A percentile compares a stretch with the other conserved stretches of the same genome.
Evolutionary conservation across 2,113 vertebrate genomes (phyloP).

Genomic region (Nibea albiflora): DNA sequence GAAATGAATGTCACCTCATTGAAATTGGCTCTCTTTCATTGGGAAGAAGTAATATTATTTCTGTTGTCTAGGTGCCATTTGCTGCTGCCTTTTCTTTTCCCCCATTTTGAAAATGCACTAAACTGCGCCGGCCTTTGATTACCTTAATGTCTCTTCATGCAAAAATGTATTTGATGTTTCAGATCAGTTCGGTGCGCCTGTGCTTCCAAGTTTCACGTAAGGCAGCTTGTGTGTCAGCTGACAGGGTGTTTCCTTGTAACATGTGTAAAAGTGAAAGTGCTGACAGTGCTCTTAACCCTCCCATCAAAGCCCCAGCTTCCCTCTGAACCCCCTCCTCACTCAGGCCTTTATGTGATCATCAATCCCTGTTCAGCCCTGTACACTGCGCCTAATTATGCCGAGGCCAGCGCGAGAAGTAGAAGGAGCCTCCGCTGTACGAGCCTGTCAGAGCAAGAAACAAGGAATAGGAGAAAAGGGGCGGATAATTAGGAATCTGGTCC

Average conservation of each 20-base stretch:
- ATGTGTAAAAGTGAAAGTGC: constrained; percentile 61
- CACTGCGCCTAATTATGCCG: constrained; percentile 71
- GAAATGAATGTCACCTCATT: constrained; percentile 73
- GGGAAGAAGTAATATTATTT: constrained; percentile 49
- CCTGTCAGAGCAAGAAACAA: constrained; percentile 49
- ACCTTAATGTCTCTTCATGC: background rate
- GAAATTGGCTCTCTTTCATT: constrained; percentile 60
- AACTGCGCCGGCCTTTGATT: constrained; percentile 27
- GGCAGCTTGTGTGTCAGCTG: constrained; percentile 54
- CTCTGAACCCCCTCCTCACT: constrained; percentile 58
- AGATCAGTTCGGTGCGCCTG: background rate
- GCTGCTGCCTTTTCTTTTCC: background rate
- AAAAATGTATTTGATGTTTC: constrained; percentile 16
- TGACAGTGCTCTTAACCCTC: constrained; percentile 71
- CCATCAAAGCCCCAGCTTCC: constrained; percentile 67
- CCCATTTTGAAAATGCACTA: constrained; percentile 27
- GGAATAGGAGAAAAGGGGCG: constrained; percentile 42
- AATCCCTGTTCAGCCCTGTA: constrained; percentile 60
- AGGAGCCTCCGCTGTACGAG: constrained; percentile 41
- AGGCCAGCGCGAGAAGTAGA: constrained; percentile 62
- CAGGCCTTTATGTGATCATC: constrained; percentile 62
- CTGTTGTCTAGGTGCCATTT: constrained; percentile 35
- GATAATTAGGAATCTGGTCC: constrained; percentile 77
- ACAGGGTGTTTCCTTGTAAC: constrained; percentile 61
- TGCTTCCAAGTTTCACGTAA: constrained; percentile 17